These are phyloP conservation scores for Reinhardtius hippoglossoides DNA, from an alignment of 2,113 vertebrate genomes.

Conservation along the genomic window DNA sequence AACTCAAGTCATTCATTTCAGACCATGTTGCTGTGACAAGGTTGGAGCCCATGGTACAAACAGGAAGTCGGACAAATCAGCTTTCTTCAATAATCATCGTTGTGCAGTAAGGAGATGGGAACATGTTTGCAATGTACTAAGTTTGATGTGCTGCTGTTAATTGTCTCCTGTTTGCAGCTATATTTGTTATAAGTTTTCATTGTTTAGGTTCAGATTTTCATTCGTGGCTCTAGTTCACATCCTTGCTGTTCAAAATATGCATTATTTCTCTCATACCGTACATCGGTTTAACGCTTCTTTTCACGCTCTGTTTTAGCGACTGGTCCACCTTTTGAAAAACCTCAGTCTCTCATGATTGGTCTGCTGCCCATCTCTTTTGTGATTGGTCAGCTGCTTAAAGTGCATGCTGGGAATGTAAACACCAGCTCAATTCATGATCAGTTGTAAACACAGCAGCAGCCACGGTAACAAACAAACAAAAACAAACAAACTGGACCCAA, in stretches of 20 bases:
- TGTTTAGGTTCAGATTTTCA: neutral
- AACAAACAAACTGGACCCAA: too few relatives aligned
- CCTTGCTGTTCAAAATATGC: neutral
- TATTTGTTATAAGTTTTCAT: neutral
- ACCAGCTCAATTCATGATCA: neutral
- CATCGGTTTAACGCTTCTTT: too few relatives aligned
- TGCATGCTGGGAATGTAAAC: neutral
- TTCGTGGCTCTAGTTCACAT: neutral
- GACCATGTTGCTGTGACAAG: slow-evolving; percentile 15
- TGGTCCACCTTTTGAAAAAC: too few relatives aligned
- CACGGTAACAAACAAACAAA: neutral
- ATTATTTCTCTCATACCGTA: too few relatives aligned
- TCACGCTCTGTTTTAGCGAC: too few relatives aligned
- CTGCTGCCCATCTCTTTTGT: neutral
- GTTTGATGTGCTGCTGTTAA: neutral
- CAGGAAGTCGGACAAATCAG: slow-evolving; percentile 17
- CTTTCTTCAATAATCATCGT: neutral
- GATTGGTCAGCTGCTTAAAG: neutral
- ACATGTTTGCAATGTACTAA: neutral
- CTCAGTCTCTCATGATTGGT: neutral
- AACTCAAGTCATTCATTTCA: neutral
- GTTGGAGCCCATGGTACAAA: slow-evolving; percentile 11
- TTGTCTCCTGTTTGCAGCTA: neutral
- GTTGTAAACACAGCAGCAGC: neutral
- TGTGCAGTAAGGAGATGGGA: too few relatives aligned